phyloP scores from a whole-genome alignment of 2,797 vertebrate genomes.

The Diplodus puntazzo region DNA sequence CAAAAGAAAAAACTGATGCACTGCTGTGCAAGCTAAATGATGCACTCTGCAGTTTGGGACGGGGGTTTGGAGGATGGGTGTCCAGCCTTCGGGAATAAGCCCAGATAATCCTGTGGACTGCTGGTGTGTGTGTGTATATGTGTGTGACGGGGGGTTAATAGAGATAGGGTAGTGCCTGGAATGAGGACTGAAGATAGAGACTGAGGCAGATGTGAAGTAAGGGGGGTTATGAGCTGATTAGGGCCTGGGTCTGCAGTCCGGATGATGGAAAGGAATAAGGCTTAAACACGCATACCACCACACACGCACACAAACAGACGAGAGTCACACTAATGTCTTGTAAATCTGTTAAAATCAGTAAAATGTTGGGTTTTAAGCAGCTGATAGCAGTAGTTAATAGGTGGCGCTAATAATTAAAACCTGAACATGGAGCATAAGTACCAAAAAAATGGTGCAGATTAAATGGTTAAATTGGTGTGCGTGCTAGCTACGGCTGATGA shows the following conservation, averaged over 20 bases:
- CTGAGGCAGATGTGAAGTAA: slow-evolving; percentile 33
- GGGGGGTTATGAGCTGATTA: background rate
- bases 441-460: background rate
- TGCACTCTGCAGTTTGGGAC: slow-evolving; percentile 50
- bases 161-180: slow-evolving; percentile 55
- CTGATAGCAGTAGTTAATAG: background rate
- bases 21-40: slow-evolving; percentile 50
- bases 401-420: background rate
- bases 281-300: background rate
- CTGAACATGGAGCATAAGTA: background rate
- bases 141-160: slow-evolving; percentile 19
- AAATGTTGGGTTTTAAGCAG: background rate
- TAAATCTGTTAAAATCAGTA: too few species aligned
- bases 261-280: slow-evolving; percentile 27
- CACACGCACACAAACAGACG: background rate
- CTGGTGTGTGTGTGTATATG: slow-evolving; percentile 23
- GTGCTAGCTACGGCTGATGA: too few species aligned
- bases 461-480: too few species aligned
- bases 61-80: slow-evolving; percentile 49
- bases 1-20: slow-evolving; percentile 47
- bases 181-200: slow-evolving; percentile 49
- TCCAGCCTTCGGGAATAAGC: slow-evolving; percentile 64
- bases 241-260: background rate
- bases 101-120: slow-evolving; percentile 67
- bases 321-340: background rate